Evolutionary conservation across 2,888 invertebrate genomes (phyloP).

Genomic region (Macrophya alboannulata): DNA sequence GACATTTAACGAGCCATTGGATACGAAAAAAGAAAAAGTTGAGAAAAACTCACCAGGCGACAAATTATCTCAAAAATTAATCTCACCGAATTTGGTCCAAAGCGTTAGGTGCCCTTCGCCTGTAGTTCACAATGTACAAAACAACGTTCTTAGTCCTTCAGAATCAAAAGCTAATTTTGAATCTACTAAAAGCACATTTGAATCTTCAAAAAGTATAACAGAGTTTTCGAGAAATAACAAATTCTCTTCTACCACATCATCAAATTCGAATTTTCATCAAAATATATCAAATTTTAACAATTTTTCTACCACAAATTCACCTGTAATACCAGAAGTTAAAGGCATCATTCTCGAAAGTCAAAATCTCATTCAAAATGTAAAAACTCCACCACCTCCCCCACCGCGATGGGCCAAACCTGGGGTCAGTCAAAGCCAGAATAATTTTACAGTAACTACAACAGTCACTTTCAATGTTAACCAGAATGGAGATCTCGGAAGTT

Average conservation of each 20-base stretch:
- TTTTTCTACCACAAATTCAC: conserved; percentile 70
- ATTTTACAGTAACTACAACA: conserved; percentile 93
- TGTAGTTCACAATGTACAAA: conserved; percentile 77
- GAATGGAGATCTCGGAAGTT: conserved; percentile 62
- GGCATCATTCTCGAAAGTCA: conserved; percentile 69
- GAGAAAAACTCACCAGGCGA: conserved; percentile 73
- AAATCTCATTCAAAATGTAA: conserved; percentile 68
- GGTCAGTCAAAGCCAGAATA: conserved; percentile 82
- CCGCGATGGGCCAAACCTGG: conserved; percentile 92
- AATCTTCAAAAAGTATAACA: conserved; percentile 59
- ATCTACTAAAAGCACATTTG: conserved; percentile 64
- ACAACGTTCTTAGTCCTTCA: conserved; percentile 75
- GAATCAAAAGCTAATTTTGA: conserved; percentile 62
- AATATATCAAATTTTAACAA: conserved; percentile 73
- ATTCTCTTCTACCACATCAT: conserved; percentile 71
- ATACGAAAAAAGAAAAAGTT: conserved; percentile 70
- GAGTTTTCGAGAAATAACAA: conserved; percentile 70
- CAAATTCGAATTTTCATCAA: conserved; percentile 74
- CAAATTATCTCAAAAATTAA: conserved; percentile 73
- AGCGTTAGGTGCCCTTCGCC: conserved; percentile 77
- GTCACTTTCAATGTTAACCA: conserved; percentile 90
- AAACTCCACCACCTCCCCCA: conserved; percentile 91
- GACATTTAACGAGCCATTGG: conserved; percentile 77
- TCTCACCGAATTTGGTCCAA: conserved; percentile 78
- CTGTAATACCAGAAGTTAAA: conserved; percentile 69